A percentile compares a stretch with the other conserved stretches of the same genome.
These are phyloP conservation scores for Acomys russatus DNA, from an alignment of 2,797 vertebrate genomes.

Conservation along the genomic window DNA sequence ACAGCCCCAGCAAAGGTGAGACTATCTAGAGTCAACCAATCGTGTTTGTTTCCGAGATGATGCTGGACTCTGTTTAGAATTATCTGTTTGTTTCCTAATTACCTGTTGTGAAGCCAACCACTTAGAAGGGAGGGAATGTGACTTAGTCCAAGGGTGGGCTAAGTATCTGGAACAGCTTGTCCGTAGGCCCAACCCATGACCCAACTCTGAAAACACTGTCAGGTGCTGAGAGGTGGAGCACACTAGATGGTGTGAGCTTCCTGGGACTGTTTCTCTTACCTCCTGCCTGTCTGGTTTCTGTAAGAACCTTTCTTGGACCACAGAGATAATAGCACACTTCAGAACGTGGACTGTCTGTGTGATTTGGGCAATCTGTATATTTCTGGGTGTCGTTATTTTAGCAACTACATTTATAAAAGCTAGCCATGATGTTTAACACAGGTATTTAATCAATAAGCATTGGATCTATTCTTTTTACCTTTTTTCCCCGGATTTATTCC, in stretches of 20 bases:
- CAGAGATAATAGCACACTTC: not conserved
- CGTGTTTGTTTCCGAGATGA: constrained; percentile 33
- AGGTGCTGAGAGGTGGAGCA: constrained; percentile 24
- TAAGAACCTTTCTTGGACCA: not conserved
- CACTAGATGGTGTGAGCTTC: not conserved
- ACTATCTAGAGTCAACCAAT: constrained; percentile 7
- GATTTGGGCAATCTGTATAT: not conserved
- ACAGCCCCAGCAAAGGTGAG: constrained; percentile 67
- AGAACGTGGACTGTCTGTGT: not conserved
- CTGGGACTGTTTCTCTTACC: not conserved
- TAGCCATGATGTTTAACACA: not conserved
- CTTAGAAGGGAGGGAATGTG: constrained; percentile 76
- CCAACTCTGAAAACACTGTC: constrained; percentile 62
- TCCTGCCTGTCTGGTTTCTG: not conserved
- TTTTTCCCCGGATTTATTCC: not conserved
- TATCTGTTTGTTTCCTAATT: constrained; percentile 71
- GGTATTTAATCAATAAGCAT: not conserved
- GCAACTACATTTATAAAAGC: constrained; percentile 14
- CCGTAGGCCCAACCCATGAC: constrained; percentile 68
- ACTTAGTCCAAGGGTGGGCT: constrained; percentile 72
- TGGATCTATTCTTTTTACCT: not conserved
- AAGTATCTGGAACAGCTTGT: constrained; percentile 67
- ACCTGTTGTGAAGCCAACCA: constrained; percentile 48
- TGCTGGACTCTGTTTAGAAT: constrained; percentile 11
- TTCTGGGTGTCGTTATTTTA: not conserved